phyloP scores from a whole-genome alignment of 1,140 invertebrate species.

The Oncopodura yosiiana region DNA sequence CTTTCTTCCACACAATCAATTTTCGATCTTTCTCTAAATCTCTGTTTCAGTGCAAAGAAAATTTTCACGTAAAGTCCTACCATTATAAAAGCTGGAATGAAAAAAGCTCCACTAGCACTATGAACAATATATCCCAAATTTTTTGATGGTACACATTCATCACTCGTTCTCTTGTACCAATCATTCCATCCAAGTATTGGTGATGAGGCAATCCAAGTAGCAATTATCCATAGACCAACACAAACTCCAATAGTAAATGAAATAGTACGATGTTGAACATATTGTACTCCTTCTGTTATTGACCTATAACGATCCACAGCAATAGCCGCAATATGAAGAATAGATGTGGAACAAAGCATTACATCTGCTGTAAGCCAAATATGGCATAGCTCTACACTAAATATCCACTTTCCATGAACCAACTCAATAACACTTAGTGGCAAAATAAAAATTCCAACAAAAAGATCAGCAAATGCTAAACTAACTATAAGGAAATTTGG shows the following conservation, averaged over 20 bases:
- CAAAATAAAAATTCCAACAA: constrained; percentile 76
- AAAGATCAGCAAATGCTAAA: constrained; percentile 69
- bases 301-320: constrained; percentile 65
- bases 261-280: constrained; percentile 1
- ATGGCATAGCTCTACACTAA: constrained; percentile 75
- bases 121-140: constrained; percentile 19
- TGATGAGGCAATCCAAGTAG: constrained; percentile 75
- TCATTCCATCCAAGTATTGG: constrained; percentile 79
- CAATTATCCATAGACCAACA: constrained; percentile 60
- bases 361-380: constrained; percentile 89
- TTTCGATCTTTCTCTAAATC: constrained; percentile 11
- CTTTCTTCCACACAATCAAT: constrained; percentile 14
- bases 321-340: constrained; percentile 83
- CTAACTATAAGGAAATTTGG: constrained; percentile 78
- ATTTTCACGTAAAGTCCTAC: constrained; percentile 21
- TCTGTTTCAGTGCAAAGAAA: constrained; percentile 16
- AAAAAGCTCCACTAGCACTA: constrained; percentile 21
- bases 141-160: constrained; percentile 40
- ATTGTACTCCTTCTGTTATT: constrained; percentile 2
- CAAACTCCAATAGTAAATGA: constrained; percentile 2
- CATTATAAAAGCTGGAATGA: constrained; percentile 29
- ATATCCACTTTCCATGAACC: constrained; percentile 55
- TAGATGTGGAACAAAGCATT: constrained; percentile 84
- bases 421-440: constrained; percentile 56
- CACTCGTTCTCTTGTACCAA: too few species aligned